phyloP scores from a whole-genome alignment of 1,140 invertebrate species.

The Camponotus pennsylvanicus region DNA sequence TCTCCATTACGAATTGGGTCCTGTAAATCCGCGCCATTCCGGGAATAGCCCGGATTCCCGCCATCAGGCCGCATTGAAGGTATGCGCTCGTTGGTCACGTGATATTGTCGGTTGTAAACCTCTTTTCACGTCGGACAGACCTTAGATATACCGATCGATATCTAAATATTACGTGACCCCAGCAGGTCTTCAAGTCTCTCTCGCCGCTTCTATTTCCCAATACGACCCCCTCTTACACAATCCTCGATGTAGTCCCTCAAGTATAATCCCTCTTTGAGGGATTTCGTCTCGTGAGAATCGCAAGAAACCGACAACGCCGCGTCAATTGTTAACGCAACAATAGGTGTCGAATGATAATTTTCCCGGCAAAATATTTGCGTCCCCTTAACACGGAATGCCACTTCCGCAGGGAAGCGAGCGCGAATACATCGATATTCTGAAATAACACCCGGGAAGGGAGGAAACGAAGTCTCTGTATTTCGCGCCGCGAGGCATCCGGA shows the following conservation, averaged over 20 bases:
- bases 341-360: background rate
- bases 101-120: background rate
- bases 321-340: background rate
- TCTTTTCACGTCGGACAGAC: no score
- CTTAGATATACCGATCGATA: no score
- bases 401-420: slow-evolving; percentile 6
- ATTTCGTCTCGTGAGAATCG: background rate
- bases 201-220: no score
- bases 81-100: slow-evolving; percentile 4
- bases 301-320: background rate
- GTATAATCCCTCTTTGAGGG: background rate
- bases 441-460: slow-evolving; percentile 4
- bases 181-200: no score
- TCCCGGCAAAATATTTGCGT: background rate
- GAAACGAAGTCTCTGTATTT: slow-evolving; percentile 61
- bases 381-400: background rate
- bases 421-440: slow-evolving; percentile 50
- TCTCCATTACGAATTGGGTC: slow-evolving; percentile 75
- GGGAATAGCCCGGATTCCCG: slow-evolving; percentile 13
- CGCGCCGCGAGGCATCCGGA: slow-evolving; percentile 40
- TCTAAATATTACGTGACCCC: background rate
- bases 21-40: slow-evolving; percentile 66
- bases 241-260: background rate
- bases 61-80: background rate
- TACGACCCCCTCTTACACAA: background rate